Evolutionary conservation across 2,888 invertebrate genomes (phyloP).

Genomic region (Parnassius orleans): DNA sequence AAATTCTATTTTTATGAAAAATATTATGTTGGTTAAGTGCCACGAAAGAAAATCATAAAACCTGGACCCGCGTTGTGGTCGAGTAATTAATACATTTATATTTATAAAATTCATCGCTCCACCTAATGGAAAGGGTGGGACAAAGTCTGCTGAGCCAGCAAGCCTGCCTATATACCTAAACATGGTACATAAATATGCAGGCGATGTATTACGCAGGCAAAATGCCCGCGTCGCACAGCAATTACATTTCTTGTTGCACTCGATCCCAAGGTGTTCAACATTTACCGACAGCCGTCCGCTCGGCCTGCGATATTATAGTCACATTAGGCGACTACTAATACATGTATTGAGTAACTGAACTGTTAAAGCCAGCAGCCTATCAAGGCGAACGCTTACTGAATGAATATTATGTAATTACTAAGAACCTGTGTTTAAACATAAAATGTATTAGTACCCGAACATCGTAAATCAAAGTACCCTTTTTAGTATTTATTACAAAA

Average conservation of each 20-base stretch:
- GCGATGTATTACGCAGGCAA: slow-evolving; percentile 17
- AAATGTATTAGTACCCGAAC: no score
- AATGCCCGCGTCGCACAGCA: slow-evolving; percentile 30
- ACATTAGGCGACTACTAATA: slow-evolving; percentile 43
- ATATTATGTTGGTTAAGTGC: no score
- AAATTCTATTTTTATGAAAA: no score
- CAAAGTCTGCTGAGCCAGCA: no score
- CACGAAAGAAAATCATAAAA: no score
- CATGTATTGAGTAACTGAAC: slow-evolving; percentile 25
- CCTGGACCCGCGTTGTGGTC: no score
- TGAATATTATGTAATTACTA: slow-evolving; percentile 14
- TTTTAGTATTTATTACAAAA: no score
- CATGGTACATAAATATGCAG: neutral
- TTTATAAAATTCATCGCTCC: no score
- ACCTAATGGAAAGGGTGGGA: no score
- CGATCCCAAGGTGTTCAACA: slow-evolving; percentile 51
- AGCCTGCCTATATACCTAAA: no score
- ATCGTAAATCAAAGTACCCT: no score
- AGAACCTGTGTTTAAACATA: neutral
- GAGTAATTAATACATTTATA: no score
- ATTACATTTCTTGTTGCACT: slow-evolving; percentile 39
- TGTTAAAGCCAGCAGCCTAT: slow-evolving; percentile 11
- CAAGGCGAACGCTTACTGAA: slow-evolving; percentile 17
- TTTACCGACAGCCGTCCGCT: slow-evolving; percentile 44
- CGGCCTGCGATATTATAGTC: slow-evolving; percentile 43